phyloP scores from a whole-genome alignment of 92 coral and sea anemone genomes.

The Porites evermanni region DNA sequence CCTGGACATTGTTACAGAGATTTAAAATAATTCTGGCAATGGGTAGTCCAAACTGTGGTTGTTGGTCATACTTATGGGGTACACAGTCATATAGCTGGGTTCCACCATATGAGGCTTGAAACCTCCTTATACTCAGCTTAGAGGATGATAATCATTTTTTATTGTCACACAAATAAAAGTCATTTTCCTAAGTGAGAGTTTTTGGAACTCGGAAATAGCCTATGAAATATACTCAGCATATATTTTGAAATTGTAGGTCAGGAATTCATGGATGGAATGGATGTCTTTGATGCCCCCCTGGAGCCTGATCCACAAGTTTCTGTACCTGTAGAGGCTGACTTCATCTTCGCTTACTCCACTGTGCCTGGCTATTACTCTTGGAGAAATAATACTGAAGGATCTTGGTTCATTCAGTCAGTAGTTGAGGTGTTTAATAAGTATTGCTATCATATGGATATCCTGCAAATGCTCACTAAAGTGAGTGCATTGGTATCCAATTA shows the following conservation, averaged over 20 bases:
- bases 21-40: no score
- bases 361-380: conserved; percentile 91
- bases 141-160: no score
- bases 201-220: no score
- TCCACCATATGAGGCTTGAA: no score
- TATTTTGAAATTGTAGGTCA: conserved; percentile 56
- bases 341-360: conserved; percentile 86
- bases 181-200: no score
- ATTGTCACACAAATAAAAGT: no score
- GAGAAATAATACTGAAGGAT: conserved; percentile 82
- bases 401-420: conserved; percentile 89
- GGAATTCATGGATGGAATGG: conserved; percentile 90
- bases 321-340: conserved; percentile 88
- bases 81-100: no score
- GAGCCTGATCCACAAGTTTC: conserved; percentile 41
- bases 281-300: conserved; percentile 73
- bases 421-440: conserved; percentile 60
- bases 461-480: conserved; percentile 86
- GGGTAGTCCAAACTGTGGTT: no score
- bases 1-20: no score
- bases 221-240: not conserved
- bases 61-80: no score
- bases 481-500: conserved; percentile 67
- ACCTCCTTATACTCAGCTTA: no score
- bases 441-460: conserved; percentile 72